Percentiles rank a stretch among this genome's conserved stretches.
Evolutionary conservation across 64 coral and sea anemone species (phyloP).

Genomic region (Dendronephthya gigantea): DNA sequence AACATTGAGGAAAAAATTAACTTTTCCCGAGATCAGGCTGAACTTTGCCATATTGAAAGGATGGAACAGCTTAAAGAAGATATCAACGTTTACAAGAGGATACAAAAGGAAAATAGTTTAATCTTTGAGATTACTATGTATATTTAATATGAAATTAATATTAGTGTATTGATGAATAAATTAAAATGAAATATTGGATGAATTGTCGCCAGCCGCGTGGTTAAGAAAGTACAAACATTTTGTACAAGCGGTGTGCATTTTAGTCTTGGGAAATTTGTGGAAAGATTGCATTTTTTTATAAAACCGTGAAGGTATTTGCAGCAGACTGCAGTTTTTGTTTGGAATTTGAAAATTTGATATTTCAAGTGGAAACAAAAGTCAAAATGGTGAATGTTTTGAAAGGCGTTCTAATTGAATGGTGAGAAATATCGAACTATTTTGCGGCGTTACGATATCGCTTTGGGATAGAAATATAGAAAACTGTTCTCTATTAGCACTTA

Average conservation of each 20-base stretch:
- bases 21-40: background rate
- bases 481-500: background rate
- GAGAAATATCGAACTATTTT: background rate
- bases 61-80: background rate
- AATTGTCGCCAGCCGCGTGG: too few relatives aligned
- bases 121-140: too few relatives aligned
- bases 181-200: too few relatives aligned
- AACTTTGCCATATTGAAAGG: background rate
- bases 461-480: background rate
- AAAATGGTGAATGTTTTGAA: slow-evolving; percentile 19
- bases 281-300: too few relatives aligned
- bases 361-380: background rate
- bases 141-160: too few relatives aligned
- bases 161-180: too few relatives aligned
- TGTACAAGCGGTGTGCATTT: too few relatives aligned
- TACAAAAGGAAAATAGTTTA: background rate
- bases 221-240: too few relatives aligned
- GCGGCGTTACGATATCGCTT: background rate
- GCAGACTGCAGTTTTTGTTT: too few relatives aligned
- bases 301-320: too few relatives aligned
- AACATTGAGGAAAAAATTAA: background rate
- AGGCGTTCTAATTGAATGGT: slow-evolving; percentile 7
- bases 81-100: background rate
- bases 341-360: background rate
- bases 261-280: too few relatives aligned